phyloP scores from a whole-genome alignment of 2,113 vertebrate genomes.

The Malurus melanocephalus region DNA sequence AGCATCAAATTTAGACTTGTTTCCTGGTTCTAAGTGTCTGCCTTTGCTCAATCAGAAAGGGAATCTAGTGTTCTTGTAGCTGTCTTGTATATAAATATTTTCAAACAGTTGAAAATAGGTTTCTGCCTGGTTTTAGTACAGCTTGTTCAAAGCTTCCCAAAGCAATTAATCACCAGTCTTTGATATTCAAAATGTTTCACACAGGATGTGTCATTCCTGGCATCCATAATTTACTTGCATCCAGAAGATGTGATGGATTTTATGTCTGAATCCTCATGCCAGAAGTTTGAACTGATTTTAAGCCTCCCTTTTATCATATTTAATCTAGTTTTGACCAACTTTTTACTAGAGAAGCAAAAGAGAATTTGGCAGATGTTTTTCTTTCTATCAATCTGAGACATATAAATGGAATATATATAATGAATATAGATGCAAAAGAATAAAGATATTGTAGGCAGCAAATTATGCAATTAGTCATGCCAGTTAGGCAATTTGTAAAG shows the following conservation, averaged over 20 bases:
- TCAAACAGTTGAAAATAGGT: neutral
- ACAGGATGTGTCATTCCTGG: neutral
- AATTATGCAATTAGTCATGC: neutral
- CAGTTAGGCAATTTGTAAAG: neutral
- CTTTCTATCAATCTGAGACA: neutral
- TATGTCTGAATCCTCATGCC: neutral
- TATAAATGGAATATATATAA: neutral
- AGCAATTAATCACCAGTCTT: neutral
- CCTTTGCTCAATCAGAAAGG: neutral
- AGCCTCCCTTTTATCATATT: neutral
- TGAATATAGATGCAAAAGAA: neutral
- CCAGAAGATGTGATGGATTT: neutral
- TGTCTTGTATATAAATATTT: neutral
- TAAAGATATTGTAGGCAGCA: neutral
- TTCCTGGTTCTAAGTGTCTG: neutral
- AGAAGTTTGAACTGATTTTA: neutral
- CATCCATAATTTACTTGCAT: neutral
- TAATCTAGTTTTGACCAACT: neutral
- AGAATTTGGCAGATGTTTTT: neutral
- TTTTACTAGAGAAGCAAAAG: neutral
- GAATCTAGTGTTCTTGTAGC: neutral
- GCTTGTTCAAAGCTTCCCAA: neutral
- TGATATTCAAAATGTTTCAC: neutral
- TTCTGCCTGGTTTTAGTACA: neutral
- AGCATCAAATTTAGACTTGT: neutral